Base-by-base conservation (phyloP, 1,140 invertebrate genomes). In the Drosophila tristis region DNA sequence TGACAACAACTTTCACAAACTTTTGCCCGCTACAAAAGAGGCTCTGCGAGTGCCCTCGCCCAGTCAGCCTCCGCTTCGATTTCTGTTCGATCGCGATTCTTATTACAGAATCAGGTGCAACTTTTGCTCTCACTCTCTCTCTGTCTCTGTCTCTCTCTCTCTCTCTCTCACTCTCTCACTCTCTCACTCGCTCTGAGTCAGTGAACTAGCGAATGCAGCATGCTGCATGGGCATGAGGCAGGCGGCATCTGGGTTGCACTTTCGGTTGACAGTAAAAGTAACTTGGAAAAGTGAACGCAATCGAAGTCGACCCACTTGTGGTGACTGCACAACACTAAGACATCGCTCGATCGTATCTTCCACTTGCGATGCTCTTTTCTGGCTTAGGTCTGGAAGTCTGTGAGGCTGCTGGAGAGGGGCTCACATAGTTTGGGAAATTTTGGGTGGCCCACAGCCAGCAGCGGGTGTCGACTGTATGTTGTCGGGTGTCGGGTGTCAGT, bases 61-160 rank as follows among this genome's bases (percentile, higher is more conserved):
- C 53, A 57, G 39, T 51, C 35, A 42, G 29, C 20, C 20, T 5
- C 49, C 1, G 9, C 39, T 13, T 13, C 35, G 35, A 13, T 39
- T 39, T 11, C 44, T 8, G 45, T n/a, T 61, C 59, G 81, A 73
- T 56, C 50, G 75, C 74, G 53, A 79, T 86, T 86, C 82, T 86
- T 86, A 86, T 86, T 86, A 86, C 82, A 86, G 82, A 86, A 87
- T 86, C 84, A 87, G 78, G 84, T 82, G 82, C 82, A 78, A 74
- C 78, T 78, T 78, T 78, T 78, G 76, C 82, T 81, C 80, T 86
- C 85, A 57, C 58, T 55, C 53, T 58, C 56, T 43, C 71, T n/a
- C n/a, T n/a, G n/a, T n/a, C n/a, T n/a, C n/a, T n/a, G n/a, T n/a
- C n/a, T n/a, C n/a, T n/a, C n/a, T n/a, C n/a, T n/a, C n/a, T 74